A percentile compares a stretch with the other conserved stretches of the same genome.
These are phyloP conservation scores for Pemphredon lugubris DNA, from an alignment of 2,888 invertebrate species.

Conservation along the genomic window DNA sequence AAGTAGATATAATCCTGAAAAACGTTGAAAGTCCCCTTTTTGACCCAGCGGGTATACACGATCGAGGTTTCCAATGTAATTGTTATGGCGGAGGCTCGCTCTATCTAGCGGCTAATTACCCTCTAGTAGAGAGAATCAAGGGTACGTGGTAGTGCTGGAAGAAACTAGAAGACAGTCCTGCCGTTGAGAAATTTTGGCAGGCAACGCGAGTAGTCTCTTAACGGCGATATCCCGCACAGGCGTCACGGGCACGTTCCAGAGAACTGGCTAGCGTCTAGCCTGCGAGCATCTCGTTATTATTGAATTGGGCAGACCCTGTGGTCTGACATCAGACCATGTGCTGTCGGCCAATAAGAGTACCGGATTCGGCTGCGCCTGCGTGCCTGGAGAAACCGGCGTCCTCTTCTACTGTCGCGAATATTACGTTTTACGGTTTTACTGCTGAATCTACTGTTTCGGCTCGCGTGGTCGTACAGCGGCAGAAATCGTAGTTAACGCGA, in stretches of 20 bases:
- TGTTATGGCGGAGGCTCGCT: too few relatives aligned
- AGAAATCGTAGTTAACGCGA: too few relatives aligned
- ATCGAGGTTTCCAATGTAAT: too few relatives aligned
- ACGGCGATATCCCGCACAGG: conserved; percentile 26
- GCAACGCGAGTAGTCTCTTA: conserved; percentile 28
- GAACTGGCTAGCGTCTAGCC: conserved; percentile 68
- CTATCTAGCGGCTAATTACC: not conserved
- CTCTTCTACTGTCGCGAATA: conserved; percentile 45
- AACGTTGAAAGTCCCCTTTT: conserved; percentile 8
- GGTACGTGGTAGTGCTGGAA: conserved; percentile 20
- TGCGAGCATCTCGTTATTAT: conserved; percentile 78
- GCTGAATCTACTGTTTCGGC: conserved; percentile 17
- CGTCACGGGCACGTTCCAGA: conserved; percentile 51
- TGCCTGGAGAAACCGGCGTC: conserved; percentile 47
- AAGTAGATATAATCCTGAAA: conserved; percentile 67
- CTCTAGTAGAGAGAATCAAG: conserved; percentile 10
- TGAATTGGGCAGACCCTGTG: conserved; percentile 83
- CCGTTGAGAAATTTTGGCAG: conserved; percentile 14
- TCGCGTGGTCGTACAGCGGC: too few relatives aligned
- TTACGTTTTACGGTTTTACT: conserved; percentile 35
- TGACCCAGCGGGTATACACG: too few relatives aligned
- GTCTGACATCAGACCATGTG: conserved; percentile 91
- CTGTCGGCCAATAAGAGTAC: conserved; percentile 84
- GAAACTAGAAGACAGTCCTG: not conserved
- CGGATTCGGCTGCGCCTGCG: conserved; percentile 77